Evolutionary conservation across 2,888 invertebrate species (phyloP), one percentile per base, ranked within the genome.

Genomic region (Agrotis segetum): DNA sequence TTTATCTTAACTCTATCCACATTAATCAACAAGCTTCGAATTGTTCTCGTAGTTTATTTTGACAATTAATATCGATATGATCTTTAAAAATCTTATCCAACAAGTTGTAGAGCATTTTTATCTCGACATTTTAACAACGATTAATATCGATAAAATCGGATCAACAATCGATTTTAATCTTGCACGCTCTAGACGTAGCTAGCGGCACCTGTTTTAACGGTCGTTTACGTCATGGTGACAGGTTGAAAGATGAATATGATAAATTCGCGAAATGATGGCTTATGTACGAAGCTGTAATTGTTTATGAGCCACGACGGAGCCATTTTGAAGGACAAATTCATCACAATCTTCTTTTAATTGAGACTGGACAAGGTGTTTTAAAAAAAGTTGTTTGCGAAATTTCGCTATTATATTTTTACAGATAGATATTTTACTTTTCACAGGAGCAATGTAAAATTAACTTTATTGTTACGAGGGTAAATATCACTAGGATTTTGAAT

Each of bases 281-380:
- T 84, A 86, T 86, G 79, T 83, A 75, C 78, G 80, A 76, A 81
- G 74, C 74, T 77, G 61, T 89, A 90, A 92, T 89, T 90, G 88
- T 91, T 90, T 88, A 84, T 76, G 78, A 74, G 72, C 67, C 80
- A 76, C 67, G 81, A 83, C 77, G 72, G 64, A 55, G 77, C 49
- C 17, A 67, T 63, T 49, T 24, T 59, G 19, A 69, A 24, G 13
- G 19, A 21, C 21, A 61, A 21, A 65, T 65, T 52, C 47, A 46
- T 56, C 55, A 44, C n/a, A 24, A 52, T 61, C 16, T 55, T 34
- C 9, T 75, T 74, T 74, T 75, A 55, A 63, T 64, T 11, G 34
- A 2, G 3, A 58, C 7, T 47, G 16, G 21, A 17, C 49, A 74
- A 62, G 19, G 7, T 61, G 66, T 44, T 46, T 34, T 34, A 11